Percentiles rank a stretch among this genome's conserved stretches.
phyloP scores from a whole-genome alignment of 2,888 invertebrate species.

The Scaptomyza caliginosa region DNA sequence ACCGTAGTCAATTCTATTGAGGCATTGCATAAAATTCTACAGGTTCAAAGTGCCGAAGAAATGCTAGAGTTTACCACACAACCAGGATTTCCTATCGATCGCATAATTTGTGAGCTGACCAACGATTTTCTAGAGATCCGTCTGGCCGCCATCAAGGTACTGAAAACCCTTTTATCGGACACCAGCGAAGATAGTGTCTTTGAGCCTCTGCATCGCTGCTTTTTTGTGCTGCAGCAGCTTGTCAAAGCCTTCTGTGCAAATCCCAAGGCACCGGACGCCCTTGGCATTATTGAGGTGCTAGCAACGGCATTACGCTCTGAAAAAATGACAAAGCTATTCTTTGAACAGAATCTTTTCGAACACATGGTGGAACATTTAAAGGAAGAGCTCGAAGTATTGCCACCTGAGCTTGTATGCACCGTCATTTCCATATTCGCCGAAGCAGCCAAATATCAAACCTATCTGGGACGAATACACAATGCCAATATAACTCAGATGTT shows the following conservation, averaged over 20 bases:
- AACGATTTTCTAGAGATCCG: slow-evolving; percentile 73
- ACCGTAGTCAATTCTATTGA: slow-evolving; percentile 72
- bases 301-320: slow-evolving; percentile 73
- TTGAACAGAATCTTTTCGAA: slow-evolving; percentile 78
- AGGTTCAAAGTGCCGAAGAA: slow-evolving; percentile 54
- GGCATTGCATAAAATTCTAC: slow-evolving; percentile 69
- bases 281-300: slow-evolving; percentile 70
- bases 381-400: slow-evolving; percentile 22
- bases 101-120: slow-evolving; percentile 76
- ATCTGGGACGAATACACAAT: slow-evolving; percentile 58
- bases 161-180: slow-evolving; percentile 67
- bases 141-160: slow-evolving; percentile 62
- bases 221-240: slow-evolving; percentile 69
- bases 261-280: slow-evolving; percentile 46
- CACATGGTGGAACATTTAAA: slow-evolving; percentile 59
- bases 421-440: slow-evolving; percentile 73
- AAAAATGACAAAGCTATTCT: slow-evolving; percentile 73
- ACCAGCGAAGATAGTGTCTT: slow-evolving; percentile 59
- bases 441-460: slow-evolving; percentile 65
- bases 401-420: slow-evolving; percentile 51
- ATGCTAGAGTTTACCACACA: slow-evolving; percentile 53
- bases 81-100: slow-evolving; percentile 68
- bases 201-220: slow-evolving; percentile 46
- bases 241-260: slow-evolving; percentile 65
- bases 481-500: slow-evolving; percentile 64